Percentiles rank a stretch among this genome's conserved stretches.
Conservation (phyloP, 2,888 invertebrate species). For the Odontocolon sp. region DNA sequence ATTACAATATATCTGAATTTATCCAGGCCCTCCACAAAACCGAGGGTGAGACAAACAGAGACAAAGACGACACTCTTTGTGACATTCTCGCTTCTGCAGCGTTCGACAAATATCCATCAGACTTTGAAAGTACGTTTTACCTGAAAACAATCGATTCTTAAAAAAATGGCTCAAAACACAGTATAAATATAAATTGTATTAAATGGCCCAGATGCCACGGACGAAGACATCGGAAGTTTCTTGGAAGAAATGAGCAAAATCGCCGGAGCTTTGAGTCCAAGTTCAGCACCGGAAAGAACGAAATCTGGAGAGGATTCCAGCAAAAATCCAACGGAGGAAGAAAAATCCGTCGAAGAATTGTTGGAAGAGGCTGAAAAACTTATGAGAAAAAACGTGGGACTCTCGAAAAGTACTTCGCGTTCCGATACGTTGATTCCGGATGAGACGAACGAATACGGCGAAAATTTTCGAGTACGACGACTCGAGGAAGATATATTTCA, state of each 20-base stretch:
- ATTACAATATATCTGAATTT: background rate
- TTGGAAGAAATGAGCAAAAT: conserved; percentile 79
- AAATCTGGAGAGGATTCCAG: conserved; percentile 68
- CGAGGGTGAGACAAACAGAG: conserved; percentile 67
- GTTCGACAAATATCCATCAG: conserved; percentile 78
- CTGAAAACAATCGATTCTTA: conserved; percentile 7
- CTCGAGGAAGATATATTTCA: conserved; percentile 77
- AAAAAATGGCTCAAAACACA: background rate
- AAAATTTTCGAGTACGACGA: conserved; percentile 66
- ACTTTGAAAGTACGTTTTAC: conserved; percentile 76
- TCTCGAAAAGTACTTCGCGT: conserved; percentile 73
- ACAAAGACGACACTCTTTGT: conserved; percentile 75
- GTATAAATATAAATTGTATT: background rate
- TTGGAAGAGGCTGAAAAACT: conserved; percentile 77
- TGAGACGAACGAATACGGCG: conserved; percentile 59
- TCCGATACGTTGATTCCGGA: conserved; percentile 73
- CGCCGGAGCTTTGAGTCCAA: conserved; percentile 74
- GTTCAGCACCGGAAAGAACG: conserved; percentile 68
- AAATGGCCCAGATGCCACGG: conserved; percentile 74
- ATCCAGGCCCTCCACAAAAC: conserved; percentile 68
- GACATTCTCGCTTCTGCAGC: conserved; percentile 76
- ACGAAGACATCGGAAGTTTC: conserved; percentile 78
- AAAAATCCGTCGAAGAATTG: conserved; percentile 77
- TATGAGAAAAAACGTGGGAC: conserved; percentile 72
- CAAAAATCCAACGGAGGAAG: conserved; percentile 73